phyloP scores from a whole-genome alignment of 2,113 vertebrate genomes.

The Suricata suricatta region DNA sequence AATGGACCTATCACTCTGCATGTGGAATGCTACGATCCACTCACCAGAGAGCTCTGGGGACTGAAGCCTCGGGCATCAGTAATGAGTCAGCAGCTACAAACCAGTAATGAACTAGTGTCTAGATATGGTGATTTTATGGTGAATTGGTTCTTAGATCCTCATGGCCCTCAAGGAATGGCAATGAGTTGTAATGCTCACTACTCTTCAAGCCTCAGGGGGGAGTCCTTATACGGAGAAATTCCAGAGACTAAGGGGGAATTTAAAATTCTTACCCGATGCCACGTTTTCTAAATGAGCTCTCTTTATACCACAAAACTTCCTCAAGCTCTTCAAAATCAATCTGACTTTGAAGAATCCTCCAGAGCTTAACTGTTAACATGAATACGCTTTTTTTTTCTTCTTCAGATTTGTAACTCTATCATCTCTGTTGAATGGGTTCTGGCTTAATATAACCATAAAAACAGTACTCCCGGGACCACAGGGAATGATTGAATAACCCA shows the following conservation, averaged over 20 bases:
- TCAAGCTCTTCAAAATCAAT: slow-evolving; percentile 59
- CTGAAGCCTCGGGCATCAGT: slow-evolving; percentile 35
- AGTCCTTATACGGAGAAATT: slow-evolving; percentile 29
- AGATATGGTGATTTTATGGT: neutral
- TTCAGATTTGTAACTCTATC: slow-evolving; percentile 13
- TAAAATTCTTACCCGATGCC: slow-evolving; percentile 48
- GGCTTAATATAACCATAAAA: slow-evolving; percentile 18
- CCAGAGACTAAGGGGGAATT: neutral
- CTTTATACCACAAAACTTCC: slow-evolving; percentile 46
- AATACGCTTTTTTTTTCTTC: neutral
- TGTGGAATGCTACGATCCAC: neutral
- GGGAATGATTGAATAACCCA: neutral
- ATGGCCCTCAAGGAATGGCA: neutral
- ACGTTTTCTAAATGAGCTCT: slow-evolving; percentile 52
- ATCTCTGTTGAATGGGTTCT: slow-evolving; percentile 21
- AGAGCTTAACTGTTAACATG: slow-evolving; percentile 45
- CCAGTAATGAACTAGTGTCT: neutral
- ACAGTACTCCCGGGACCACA: neutral
- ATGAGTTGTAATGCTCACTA: neutral
- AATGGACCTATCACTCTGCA: neutral
- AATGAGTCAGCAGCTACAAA: neutral
- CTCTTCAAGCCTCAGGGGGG: neutral
- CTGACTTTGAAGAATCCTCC: slow-evolving; percentile 67
- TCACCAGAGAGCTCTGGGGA: neutral
- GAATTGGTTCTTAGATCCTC: neutral